Evolutionary conservation across 2,888 invertebrate species (phyloP), one percentile per base, ranked within the genome.

Genomic region (Diadromus collaris): DNA sequence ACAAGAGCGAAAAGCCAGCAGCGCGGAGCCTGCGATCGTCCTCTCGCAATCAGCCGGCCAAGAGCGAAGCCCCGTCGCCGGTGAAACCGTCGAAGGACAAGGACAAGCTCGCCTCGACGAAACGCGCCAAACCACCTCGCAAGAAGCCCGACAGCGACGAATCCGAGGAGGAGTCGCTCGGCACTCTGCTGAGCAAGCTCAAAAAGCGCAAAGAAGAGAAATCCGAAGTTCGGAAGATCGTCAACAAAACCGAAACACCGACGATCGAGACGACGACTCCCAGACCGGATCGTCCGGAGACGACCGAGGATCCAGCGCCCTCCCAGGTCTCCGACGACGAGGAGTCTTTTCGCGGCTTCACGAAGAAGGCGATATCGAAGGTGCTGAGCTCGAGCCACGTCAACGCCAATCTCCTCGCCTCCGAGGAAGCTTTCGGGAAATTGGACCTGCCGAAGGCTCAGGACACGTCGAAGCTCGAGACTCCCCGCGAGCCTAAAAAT

Each of bases 151-250:
- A 81, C 16, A 75, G 32, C 41, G 78, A 74, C 34, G 81, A 84
- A 86, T 94, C 94, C 1, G 94, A 95, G 83, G 79, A 79, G 54
- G 95, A 95, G 86, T 94, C 94, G 10, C 85, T 94, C 67, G 93
- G 93, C 24, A 91, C 91, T 72, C 92, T 94, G 85, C 89, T 94
- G 29, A 92, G 92, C 64, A 90, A 90, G 73, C 78, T 86, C 46
- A 86, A 84, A 32, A 86, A 84, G 70, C 86, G 85, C 63, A 83
- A 81, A 68, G 80, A 81, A 41, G 81, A 81, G 46, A 70, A 72
- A 13, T 41, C 60, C 19, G 67, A 74, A 5, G 10, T 51, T n/a
- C 41, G 6, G 7, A 79, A 72, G n/a, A 68, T 27, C 72, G 7
- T 16, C 44, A 56, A 68, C 3, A 19, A 67, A n/a, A 65, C 34